Conservation (phyloP, 1,140 invertebrate genomes). For the Drosophila ercepeae region DNA sequence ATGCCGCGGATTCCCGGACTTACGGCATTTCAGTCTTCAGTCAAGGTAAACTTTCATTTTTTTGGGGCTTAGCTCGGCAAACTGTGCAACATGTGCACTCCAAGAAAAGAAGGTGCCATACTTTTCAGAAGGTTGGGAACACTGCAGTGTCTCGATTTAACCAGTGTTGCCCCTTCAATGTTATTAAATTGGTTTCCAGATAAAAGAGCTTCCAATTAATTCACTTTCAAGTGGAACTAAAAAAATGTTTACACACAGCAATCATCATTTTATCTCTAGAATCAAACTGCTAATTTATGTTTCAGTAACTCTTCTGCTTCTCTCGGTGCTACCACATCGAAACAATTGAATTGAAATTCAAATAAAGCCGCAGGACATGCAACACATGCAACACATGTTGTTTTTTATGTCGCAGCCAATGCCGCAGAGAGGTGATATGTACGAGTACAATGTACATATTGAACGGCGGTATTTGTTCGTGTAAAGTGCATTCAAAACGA, state of each 20-base stretch:
- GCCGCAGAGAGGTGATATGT: background rate
- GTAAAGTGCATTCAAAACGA: background rate
- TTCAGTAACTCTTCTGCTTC: background rate
- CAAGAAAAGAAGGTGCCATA: background rate
- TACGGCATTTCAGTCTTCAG: background rate
- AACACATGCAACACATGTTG: background rate
- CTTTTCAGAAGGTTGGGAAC: no score
- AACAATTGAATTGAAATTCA: conserved; percentile 2
- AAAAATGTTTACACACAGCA: no score
- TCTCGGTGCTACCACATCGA: background rate
- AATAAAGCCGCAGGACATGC: conserved; percentile 3
- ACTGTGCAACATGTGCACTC: background rate
- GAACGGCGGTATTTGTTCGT: conserved; percentile 1
- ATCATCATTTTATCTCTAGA: no score
- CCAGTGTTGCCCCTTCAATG: no score
- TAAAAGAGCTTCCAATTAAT: no score
- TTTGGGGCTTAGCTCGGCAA: conserved; percentile 12
- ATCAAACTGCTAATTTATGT: no score
- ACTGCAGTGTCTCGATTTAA: no score
- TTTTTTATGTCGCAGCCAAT: background rate
- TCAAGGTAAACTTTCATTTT: conserved; percentile 37
- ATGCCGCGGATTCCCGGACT: background rate
- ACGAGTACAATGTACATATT: conserved; percentile 3
- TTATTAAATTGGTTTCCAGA: no score
- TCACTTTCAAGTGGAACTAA: no score